These are phyloP conservation scores for Rhagophthalmus giganteus DNA, from an alignment of 2,888 invertebrate genomes.

Conservation along the genomic window DNA sequence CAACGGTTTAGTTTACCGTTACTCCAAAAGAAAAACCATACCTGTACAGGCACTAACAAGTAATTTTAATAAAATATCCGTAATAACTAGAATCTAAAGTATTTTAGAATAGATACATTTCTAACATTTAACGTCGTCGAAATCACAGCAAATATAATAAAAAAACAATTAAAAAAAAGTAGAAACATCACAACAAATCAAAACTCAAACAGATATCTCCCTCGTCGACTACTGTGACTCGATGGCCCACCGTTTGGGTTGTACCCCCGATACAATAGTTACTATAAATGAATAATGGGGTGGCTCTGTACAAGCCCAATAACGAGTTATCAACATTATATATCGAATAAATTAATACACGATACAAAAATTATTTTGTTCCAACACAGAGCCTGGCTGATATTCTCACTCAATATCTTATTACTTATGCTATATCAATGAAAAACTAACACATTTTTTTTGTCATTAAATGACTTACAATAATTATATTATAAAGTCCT, in stretches of 20 bases:
- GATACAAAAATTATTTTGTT: constrained; percentile 39
- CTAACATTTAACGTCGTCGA: constrained; percentile 49
- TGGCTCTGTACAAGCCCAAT: constrained; percentile 43
- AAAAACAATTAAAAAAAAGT: constrained; percentile 47
- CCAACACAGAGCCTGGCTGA: constrained; percentile 45
- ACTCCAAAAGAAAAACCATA: constrained; percentile 43
- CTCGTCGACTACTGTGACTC: constrained; percentile 49
- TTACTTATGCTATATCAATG: constrained; percentile 41
- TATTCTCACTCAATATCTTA: constrained; percentile 41
- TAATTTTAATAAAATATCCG: constrained; percentile 29
- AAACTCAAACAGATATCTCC: constrained; percentile 51
- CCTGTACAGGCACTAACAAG: constrained; percentile 40
- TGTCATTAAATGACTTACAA: constrained; percentile 56
- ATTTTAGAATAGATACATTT: constrained; percentile 49
- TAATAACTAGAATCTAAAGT: constrained; percentile 29
- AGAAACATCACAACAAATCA: constrained; percentile 44
- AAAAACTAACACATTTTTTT: constrained; percentile 50
- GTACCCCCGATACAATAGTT: constrained; percentile 45
- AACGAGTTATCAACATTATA: constrained; percentile 33
- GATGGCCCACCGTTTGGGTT: constrained; percentile 48
- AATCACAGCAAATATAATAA: constrained; percentile 55
- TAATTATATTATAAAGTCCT: constrained; percentile 52
- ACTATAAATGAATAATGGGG: constrained; percentile 39
- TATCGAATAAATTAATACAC: constrained; percentile 44
- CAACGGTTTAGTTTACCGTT: constrained; percentile 44